These are phyloP conservation scores for Drosophila setifemur DNA, from an alignment of 1,140 invertebrate species.

Conservation along the genomic window DNA sequence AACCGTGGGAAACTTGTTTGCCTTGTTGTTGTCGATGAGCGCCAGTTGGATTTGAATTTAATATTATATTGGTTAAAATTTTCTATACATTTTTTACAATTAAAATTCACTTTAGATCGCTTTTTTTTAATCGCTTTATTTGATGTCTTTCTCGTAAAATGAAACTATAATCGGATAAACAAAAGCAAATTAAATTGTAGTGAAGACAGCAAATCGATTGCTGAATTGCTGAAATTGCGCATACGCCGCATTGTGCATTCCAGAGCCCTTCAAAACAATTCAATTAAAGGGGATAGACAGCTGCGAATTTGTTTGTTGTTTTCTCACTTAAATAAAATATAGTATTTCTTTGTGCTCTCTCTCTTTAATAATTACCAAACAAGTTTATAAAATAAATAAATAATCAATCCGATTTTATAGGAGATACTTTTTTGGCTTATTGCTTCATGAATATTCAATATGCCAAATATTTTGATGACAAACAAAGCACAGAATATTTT, in stretches of 20 bases:
- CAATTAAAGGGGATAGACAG: not conserved
- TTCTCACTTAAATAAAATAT: too few species aligned
- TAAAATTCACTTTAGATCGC: constrained; percentile 44
- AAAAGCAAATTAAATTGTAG: constrained; percentile 34
- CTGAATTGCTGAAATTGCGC: constrained; percentile 34
- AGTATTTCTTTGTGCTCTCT: too few species aligned
- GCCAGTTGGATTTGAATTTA: constrained; percentile 23
- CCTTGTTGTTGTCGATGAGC: constrained; percentile 9
- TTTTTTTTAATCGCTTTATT: constrained; percentile 20
- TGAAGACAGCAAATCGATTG: constrained; percentile 17
- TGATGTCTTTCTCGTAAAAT: constrained; percentile 47
- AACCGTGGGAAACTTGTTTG: constrained; percentile 22
- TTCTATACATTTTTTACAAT: constrained; percentile 24
- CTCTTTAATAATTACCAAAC: too few species aligned
- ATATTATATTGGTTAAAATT: not conserved
- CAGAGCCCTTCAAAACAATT: not conserved
- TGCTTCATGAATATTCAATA: not conserved
- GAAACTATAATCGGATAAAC: constrained; percentile 45
- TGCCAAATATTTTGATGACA: not conserved
- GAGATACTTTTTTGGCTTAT: not conserved
- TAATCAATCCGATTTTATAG: too few species aligned
- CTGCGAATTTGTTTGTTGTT: too few species aligned
- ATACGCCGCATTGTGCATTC: constrained; percentile 39
- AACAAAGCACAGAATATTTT: not conserved
- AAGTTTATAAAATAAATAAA: too few species aligned